These are phyloP conservation scores for Archips crataeganus DNA, from an alignment of 2,888 invertebrate species.

Conservation along the genomic window DNA sequence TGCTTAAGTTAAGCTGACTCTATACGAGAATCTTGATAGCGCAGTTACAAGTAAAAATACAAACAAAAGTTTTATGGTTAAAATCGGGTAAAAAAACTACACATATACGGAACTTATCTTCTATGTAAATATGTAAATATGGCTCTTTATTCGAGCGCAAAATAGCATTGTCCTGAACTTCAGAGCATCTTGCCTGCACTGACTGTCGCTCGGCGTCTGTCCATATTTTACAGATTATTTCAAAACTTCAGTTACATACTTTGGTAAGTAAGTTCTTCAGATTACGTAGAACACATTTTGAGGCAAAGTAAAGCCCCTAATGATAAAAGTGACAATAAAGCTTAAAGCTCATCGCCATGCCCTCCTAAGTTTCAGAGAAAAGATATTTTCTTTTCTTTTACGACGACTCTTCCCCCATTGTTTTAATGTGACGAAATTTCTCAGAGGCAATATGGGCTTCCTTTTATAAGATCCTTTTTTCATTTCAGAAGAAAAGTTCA, in stretches of 20 bases:
- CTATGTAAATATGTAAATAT: neutral
- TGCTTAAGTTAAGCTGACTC: too few relatives aligned
- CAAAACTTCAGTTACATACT: neutral
- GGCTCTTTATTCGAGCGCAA: neutral
- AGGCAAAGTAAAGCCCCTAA: slow-evolving; percentile 11
- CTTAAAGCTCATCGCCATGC: slow-evolving; percentile 23
- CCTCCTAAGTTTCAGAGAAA: slow-evolving; percentile 22
- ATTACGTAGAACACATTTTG: neutral
- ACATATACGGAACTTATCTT: too few relatives aligned
- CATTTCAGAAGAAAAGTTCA: slow-evolving; percentile 26
- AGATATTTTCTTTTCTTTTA: slow-evolving; percentile 22
- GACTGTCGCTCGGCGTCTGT: neutral
- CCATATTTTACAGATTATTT: neutral
- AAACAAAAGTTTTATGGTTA: too few relatives aligned
- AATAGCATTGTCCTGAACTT: neutral
- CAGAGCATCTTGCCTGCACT: neutral
- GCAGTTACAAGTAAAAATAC: too few relatives aligned
- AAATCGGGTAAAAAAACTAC: too few relatives aligned
- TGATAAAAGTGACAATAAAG: slow-evolving; percentile 28
- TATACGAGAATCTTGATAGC: too few relatives aligned
- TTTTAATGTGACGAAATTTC: slow-evolving; percentile 31
- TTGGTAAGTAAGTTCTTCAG: neutral
- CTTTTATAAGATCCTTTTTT: slow-evolving; percentile 21
- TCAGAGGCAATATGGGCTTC: slow-evolving; percentile 8
- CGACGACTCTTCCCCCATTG: slow-evolving; percentile 25